These are phyloP conservation scores for Leptothorax acervorum DNA, from an alignment of 2,888 invertebrate species.

Conservation along the genomic window DNA sequence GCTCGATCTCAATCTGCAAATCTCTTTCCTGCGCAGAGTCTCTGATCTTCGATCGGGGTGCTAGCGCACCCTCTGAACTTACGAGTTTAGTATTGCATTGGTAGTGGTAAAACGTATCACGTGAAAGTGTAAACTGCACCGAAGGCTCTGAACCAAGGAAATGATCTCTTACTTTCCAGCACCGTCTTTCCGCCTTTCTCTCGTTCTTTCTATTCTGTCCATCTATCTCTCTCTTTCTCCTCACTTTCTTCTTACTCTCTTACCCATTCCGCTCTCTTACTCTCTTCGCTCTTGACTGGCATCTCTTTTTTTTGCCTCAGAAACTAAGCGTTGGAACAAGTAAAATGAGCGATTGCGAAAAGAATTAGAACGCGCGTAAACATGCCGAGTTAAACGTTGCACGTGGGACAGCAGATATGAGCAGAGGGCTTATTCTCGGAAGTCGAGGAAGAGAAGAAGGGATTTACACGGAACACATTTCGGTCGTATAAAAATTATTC, in stretches of 20 bases:
- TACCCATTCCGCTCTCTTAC: slow-evolving; percentile 1
- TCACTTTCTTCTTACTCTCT: slow-evolving; percentile 1
- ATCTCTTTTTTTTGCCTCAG: background rate
- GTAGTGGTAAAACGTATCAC: slow-evolving; percentile 59
- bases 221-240: slow-evolving; percentile 2
- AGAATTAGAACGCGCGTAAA: background rate
- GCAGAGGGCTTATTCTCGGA: background rate
- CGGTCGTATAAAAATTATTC: slow-evolving; percentile 3
- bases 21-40: slow-evolving; percentile 49
- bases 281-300: slow-evolving; percentile 36
- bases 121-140: slow-evolving; percentile 60
- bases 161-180: slow-evolving; percentile 59
- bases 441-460: background rate
- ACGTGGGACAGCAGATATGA: background rate
- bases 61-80: slow-evolving; percentile 28
- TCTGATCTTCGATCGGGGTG: slow-evolving; percentile 44
- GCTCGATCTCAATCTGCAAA: slow-evolving; percentile 54
- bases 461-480: background rate
- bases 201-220: slow-evolving; percentile 34
- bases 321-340: background rate
- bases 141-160: slow-evolving; percentile 63
- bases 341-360: background rate
- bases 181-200: slow-evolving; percentile 51
- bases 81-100: slow-evolving; percentile 56
- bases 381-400: background rate